Evolutionary conservation across 2,797 vertebrate genomes (phyloP), one percentile per base, ranked within the genome.

Genomic region (Xenops minutus): DNA sequence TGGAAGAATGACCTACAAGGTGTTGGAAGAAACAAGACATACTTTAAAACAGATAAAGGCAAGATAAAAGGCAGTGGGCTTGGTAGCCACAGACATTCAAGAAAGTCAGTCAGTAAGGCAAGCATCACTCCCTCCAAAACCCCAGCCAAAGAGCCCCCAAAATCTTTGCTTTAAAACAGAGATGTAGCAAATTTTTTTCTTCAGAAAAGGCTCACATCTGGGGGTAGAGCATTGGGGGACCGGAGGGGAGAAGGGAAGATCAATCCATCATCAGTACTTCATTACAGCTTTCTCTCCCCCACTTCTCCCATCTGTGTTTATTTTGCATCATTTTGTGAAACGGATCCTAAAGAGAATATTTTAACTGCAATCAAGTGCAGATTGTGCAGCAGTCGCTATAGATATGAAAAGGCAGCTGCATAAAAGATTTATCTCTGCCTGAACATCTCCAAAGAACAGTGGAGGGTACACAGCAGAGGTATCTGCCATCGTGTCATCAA

Each of bases 311-410:
- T 97, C 97, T 97, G 97, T 97, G 97, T 97, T 98, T 98, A 97
- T 98, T 97, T 97, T 85, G 91, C 94, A 96, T 97, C 94, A 39
- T 97, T 97, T 96, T 95, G 92, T 85, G 92, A 96, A 97, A 97
- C 49, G 43, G 91, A 95, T 97, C 92, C 96, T 96, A 96, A 96
- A 97, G 93, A 89, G 96, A 95, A 58, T 94, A 91, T 96, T 98
- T 97, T 92, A 95, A 96, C 96, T 86, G 95, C 97, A 97, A 97
- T 97, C 98, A 97, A 98, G 97, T 82, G 94, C 94, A 92, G 95
- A 97, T 95, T 94, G 95, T 78, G 94, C 96, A 93, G 95, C 96
- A 90, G 77, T 93, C 34, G 68, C 90, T 52, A 80, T 73, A 94
- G 95, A 89, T 86, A 95, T 8, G 95, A 97, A 95, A 91, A 97